Evolutionary conservation across 2,113 vertebrate genomes (phyloP).

Genomic region (Vidua chalybeata): DNA sequence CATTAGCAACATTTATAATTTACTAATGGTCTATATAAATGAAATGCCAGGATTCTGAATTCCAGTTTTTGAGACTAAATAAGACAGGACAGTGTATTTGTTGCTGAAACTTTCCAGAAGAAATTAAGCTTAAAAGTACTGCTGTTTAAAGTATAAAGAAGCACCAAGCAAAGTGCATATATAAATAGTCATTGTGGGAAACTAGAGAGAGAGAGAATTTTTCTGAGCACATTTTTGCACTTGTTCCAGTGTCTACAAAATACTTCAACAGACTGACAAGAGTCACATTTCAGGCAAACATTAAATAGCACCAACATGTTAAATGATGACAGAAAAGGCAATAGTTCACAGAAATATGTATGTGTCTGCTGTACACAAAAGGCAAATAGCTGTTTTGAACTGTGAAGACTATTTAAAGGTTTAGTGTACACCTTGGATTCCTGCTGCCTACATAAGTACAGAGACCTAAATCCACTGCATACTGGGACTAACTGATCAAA

Average conservation of each 20-base stretch:
- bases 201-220: background rate
- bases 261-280: constrained; percentile 16
- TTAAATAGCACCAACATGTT: constrained; percentile 25
- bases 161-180: background rate
- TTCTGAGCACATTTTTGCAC: background rate
- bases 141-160: background rate
- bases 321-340: constrained; percentile 46
- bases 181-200: background rate
- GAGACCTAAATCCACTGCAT: constrained; percentile 62
- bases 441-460: constrained; percentile 56
- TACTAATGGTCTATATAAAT: background rate
- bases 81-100: background rate
- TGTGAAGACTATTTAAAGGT: constrained; percentile 57
- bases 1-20: background rate
- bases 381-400: constrained; percentile 63
- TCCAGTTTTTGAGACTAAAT: background rate
- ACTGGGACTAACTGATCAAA: constrained; percentile 69
- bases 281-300: constrained; percentile 29
- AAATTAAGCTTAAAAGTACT: background rate
- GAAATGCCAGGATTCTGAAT: background rate
- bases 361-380: constrained; percentile 57
- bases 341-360: constrained; percentile 56
- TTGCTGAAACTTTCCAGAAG: background rate
- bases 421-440: constrained; percentile 61
- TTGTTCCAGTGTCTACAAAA: constrained; percentile 6